Evolutionary conservation across 1,140 invertebrate species (phyloP), one percentile per base, ranked within the genome.

Genomic region (Hycleus cichorii): DNA sequence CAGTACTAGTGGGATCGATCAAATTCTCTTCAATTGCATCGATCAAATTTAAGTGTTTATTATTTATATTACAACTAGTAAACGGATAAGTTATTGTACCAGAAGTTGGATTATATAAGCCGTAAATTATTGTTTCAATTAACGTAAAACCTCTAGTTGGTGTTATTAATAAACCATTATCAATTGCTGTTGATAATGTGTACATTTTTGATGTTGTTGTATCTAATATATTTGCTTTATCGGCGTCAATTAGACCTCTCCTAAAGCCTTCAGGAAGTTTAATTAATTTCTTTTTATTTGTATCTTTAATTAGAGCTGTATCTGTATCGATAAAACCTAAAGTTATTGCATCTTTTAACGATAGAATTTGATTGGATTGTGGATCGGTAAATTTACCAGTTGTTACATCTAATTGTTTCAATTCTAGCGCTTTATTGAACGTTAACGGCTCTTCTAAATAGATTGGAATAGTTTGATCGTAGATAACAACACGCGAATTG

Each of bases 291-390:
- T 86, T 85, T 68, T 90, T 90, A 62, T 86, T 81, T 58, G 84
- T 82, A 77, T 95, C 91, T 81, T 94, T 95, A 42, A 95, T 84
- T 52, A 94, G 75, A 32, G 89, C 91, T 6, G 91, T 90, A 72
- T 92, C 85, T 0, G 91, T 84, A 77, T 96, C 90, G 46, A 97
- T 84, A 38, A 90, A 82, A 52, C 93, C 91, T 12, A 85, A 77
- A 57, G 82, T 81, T 47, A 92, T 80, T 2, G 93, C 91, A 69
- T 95, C 90, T 78, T 90, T 88, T 9, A 97, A 78, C 10, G 86
- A 85, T n/a, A 90, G 72, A 39, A 82, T 73, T 73, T 87, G 82
- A 43, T 81, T 81, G 54, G 83, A 81, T 67, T 80, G 69, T 66
- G 89, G 85, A 78, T 91, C 88, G 39, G 78, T 88, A 61, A 90